phyloP scores from a whole-genome alignment of 2,113 vertebrate species.

The Caracal caracal region DNA sequence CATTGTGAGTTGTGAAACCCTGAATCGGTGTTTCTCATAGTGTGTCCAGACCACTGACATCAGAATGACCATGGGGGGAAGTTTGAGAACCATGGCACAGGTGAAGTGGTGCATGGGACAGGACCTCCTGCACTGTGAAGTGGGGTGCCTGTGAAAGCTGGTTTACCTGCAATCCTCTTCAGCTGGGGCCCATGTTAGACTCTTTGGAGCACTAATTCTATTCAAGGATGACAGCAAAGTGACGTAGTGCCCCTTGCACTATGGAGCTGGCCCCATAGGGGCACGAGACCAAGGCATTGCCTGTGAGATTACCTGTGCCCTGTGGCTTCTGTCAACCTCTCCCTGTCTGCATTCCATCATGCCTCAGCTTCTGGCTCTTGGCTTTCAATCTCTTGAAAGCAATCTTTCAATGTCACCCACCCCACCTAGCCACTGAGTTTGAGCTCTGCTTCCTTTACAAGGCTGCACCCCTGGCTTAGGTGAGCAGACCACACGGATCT shows the following conservation, averaged over 20 bases:
- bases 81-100: background rate
- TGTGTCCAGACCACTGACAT: no score
- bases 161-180: background rate
- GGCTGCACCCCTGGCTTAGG: background rate
- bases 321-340: background rate
- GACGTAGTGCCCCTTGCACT: background rate
- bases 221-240: background rate
- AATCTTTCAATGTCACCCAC: background rate
- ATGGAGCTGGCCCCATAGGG: background rate
- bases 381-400: background rate
- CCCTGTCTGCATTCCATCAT: background rate
- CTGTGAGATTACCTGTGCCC: background rate
- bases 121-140: background rate
- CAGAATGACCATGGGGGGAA: background rate
- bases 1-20: background rate
- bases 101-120: background rate
- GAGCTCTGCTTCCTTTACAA: background rate
- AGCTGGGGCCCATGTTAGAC: background rate
- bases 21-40: background rate
- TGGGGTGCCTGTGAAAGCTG: background rate
- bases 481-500: background rate
- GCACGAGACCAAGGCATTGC: background rate
- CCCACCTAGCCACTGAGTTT: background rate
- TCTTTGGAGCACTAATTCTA: background rate
- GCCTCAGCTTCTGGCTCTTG: background rate